Evolutionary conservation across 1,140 invertebrate genomes (phyloP).

Genomic region (Caenorhabditis remanei): DNA sequence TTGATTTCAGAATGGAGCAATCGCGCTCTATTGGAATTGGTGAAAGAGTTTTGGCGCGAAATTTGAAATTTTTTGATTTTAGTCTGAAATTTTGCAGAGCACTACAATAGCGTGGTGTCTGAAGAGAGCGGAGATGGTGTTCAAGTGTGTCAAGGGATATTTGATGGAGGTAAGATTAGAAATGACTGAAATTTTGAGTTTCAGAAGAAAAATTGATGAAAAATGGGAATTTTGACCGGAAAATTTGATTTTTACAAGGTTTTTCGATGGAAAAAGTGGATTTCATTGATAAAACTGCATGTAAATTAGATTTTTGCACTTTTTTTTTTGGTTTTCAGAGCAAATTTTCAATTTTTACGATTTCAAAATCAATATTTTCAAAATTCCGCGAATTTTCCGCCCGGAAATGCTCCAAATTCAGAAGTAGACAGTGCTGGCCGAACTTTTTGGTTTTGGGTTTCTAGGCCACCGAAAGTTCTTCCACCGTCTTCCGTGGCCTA

Average conservation of each 20-base stretch:
- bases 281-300: no score
- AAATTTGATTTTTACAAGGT: no score
- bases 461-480: background rate
- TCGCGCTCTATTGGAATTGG: background rate
- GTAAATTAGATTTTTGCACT: no score
- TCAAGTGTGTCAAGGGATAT: conserved; percentile 98
- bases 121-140: conserved; percentile 92
- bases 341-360: no score
- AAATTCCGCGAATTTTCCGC: background rate
- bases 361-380: no score
- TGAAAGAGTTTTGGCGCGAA: background rate
- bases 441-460: background rate
- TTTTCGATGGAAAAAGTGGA: no score
- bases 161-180: conserved; percentile 86
- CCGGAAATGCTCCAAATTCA: background rate
- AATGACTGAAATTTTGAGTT: background rate
- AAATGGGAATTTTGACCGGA: no score
- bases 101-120: conserved; percentile 98
- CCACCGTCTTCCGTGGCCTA: no score
- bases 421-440: background rate
- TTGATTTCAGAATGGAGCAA: background rate
- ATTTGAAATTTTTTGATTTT: conserved; percentile 69
- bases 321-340: no score
- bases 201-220: no score
- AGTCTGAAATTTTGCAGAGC: no score